Evolutionary conservation across 1,140 invertebrate species (phyloP).

Genomic region (Eupeodes corollae): DNA sequence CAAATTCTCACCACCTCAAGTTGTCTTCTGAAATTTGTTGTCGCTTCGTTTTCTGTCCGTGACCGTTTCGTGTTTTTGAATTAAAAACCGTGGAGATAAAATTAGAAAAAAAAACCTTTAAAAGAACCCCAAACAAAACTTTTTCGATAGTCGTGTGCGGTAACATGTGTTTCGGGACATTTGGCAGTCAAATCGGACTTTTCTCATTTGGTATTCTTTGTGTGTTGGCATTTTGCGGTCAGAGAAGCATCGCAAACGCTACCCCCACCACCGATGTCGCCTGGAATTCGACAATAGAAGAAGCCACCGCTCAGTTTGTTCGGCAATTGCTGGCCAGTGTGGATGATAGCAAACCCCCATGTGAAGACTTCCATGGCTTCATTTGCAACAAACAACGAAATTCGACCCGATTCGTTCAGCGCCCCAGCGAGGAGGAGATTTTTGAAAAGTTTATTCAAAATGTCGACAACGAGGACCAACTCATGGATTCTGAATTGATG

Average conservation of each 20-base stretch:
- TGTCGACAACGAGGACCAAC: constrained; percentile 18
- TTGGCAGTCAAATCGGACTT: background rate
- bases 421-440: constrained; percentile 7
- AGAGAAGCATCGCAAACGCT: background rate
- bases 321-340: constrained; percentile 14
- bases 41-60: too few species aligned
- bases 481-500: constrained; percentile 25
- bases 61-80: too few species aligned
- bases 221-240: background rate
- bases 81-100: too few species aligned
- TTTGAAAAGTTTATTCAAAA: constrained; percentile 17
- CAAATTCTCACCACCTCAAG: too few species aligned
- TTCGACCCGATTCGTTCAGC: constrained; percentile 5
- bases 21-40: too few species aligned
- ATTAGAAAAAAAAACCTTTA: too few species aligned
- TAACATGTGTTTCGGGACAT: background rate
- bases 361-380: constrained; percentile 27
- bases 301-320: constrained; percentile 1
- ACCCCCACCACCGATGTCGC: background rate
- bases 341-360: constrained; percentile 16
- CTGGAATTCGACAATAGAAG: background rate
- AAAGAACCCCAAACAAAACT: too few species aligned
- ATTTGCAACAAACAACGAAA: constrained; percentile 20
- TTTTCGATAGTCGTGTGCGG: too few species aligned
- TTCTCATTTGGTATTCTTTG: constrained; percentile 2